Evolutionary conservation across 2,113 vertebrate species (phyloP).

Genomic region (Clarias magur): DNA sequence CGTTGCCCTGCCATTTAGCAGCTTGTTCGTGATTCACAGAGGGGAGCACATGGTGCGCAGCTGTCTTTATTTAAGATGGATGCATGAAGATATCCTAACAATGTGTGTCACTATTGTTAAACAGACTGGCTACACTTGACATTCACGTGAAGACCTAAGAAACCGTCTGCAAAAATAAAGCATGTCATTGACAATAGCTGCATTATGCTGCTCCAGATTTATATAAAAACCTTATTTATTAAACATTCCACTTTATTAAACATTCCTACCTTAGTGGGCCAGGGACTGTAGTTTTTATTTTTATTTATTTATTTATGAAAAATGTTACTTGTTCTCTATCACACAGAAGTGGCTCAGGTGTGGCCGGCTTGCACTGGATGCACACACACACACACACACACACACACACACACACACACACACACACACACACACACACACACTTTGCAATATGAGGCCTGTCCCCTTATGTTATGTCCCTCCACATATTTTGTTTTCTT

Average conservation of each 20-base stretch:
- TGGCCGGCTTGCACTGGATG: neutral
- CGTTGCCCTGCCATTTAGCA: slow-evolving; percentile 6
- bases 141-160: slow-evolving; percentile 43
- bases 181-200: slow-evolving; percentile 33
- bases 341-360: too few relatives aligned
- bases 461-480: too few relatives aligned
- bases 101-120: slow-evolving; percentile 44
- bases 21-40: slow-evolving; percentile 37
- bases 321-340: neutral
- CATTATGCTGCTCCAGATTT: slow-evolving; percentile 27
- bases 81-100: slow-evolving; percentile 44
- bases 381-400: too few relatives aligned
- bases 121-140: slow-evolving; percentile 31
- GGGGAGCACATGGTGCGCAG: slow-evolving; percentile 34
- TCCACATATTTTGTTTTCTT: too few relatives aligned
- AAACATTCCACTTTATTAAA: neutral
- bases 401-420: too few relatives aligned
- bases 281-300: neutral
- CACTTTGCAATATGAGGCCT: neutral
- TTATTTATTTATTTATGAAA: neutral
- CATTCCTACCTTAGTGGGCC: neutral
- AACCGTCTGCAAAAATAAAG: slow-evolving; percentile 31
- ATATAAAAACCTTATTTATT: neutral
- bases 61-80: slow-evolving; percentile 30
- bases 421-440: neutral